phyloP scores from a whole-genome alignment of 2,797 vertebrate species.

The Tinamus major region DNA sequence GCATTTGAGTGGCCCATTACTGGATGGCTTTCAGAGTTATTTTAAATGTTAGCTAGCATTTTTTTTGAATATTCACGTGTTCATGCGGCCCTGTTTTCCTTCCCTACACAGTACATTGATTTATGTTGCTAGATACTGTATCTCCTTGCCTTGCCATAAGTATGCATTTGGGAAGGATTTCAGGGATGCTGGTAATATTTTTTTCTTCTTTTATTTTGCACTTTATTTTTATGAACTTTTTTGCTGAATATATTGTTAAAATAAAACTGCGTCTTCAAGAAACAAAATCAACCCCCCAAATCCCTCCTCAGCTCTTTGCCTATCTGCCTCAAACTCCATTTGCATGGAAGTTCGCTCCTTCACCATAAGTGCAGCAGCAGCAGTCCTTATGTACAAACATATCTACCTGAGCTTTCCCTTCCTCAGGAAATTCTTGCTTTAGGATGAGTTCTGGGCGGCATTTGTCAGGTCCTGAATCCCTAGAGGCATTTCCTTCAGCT shows the following conservation, averaged over 20 bases:
- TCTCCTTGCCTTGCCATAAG: constrained; percentile 59
- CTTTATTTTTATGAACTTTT: constrained; percentile 67
- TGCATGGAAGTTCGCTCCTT: neutral
- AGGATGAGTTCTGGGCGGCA: neutral
- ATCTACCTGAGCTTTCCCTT: neutral
- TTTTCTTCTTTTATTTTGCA: constrained; percentile 32
- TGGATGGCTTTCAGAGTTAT: neutral
- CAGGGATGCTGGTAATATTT: constrained; percentile 43
- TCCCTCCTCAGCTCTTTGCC: neutral
- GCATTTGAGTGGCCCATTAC: neutral
- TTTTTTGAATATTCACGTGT: constrained; percentile 36
- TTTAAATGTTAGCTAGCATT: neutral
- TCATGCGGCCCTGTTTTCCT: constrained; percentile 9
- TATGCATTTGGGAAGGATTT: constrained; percentile 56
- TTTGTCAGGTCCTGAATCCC: neutral
- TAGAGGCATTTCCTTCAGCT: neutral
- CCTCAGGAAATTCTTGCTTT: neutral
- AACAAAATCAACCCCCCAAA: constrained; percentile 1
- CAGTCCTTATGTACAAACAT: neutral
- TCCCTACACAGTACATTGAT: neutral
- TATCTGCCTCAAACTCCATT: neutral
- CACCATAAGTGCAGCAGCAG: neutral
- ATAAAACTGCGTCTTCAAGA: constrained; percentile 13
- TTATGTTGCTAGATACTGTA: constrained; percentile 43
- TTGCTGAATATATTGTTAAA: constrained; percentile 4